Evolutionary conservation across 1,140 invertebrate genomes (phyloP).

Genomic region (Dinoponera quadriceps): DNA sequence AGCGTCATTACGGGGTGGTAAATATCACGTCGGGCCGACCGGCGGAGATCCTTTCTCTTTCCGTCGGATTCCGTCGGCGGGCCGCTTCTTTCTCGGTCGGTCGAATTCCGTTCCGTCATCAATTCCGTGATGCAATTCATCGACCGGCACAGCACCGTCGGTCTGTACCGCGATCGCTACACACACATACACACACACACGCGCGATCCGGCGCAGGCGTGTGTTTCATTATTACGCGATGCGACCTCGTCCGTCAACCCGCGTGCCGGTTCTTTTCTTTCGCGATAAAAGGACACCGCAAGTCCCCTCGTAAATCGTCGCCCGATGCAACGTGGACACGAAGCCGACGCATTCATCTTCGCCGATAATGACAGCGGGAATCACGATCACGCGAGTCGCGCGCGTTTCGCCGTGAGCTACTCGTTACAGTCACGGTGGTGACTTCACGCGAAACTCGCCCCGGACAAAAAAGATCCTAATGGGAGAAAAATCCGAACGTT

Average conservation of each 20-base stretch:
- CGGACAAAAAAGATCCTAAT: constrained; percentile 28
- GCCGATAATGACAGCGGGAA: constrained; percentile 65
- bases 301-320: constrained; percentile 67
- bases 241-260: not conserved
- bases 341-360: constrained; percentile 65
- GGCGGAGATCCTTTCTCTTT: constrained; percentile 6
- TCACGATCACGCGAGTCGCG: constrained; percentile 47
- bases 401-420: not conserved
- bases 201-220: too few relatives aligned
- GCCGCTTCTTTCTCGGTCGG: constrained; percentile 58
- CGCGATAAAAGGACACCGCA: constrained; percentile 49
- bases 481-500: constrained; percentile 13
- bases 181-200: too few relatives aligned
- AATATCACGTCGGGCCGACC: constrained; percentile 37
- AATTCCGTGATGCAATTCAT: constrained; percentile 51
- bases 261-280: constrained; percentile 9
- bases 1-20: not conserved
- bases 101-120: constrained; percentile 59
- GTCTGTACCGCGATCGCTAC: not conserved
- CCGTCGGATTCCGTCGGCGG: constrained; percentile 19
- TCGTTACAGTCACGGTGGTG: constrained; percentile 11
- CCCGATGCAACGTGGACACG: constrained; percentile 69
- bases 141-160: not conserved
- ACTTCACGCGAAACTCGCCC: constrained; percentile 22
- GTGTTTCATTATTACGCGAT: constrained; percentile 9